These are phyloP conservation scores for Phalanger gymnotis DNA, from an alignment of 2,797 vertebrate species.

Conservation along the genomic window DNA sequence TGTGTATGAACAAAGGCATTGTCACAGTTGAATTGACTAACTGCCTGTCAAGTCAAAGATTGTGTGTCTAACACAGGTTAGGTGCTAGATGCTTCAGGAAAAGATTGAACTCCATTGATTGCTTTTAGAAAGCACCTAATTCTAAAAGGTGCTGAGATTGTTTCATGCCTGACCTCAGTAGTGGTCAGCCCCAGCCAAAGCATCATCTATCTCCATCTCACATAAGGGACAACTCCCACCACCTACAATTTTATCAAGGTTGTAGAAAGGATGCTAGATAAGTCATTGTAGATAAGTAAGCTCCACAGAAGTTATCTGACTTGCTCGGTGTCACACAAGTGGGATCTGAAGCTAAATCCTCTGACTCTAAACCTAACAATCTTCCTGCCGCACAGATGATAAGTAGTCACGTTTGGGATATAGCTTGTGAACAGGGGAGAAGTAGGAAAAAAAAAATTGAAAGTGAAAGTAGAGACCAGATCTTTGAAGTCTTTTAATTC, in stretches of 20 bases:
- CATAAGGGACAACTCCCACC: not conserved
- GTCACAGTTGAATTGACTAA: slow-evolving; percentile 37
- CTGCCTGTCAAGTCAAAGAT: slow-evolving; percentile 45
- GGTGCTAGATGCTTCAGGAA: slow-evolving; percentile 25
- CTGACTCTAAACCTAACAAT: not conserved
- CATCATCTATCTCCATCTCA: slow-evolving; percentile 9
- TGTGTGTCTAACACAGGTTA: slow-evolving; percentile 19
- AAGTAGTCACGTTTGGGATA: not conserved
- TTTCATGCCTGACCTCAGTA: slow-evolving; percentile 19
- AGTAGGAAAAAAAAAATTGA: not conserved
- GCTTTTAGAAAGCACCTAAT: slow-evolving; percentile 30
- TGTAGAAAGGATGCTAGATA: not conserved
- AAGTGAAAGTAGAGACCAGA: not conserved
- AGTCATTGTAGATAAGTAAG: not conserved
- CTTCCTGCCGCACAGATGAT: not conserved
- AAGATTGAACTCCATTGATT: slow-evolving; percentile 2
- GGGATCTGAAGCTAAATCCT: not conserved
- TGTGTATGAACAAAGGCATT: slow-evolving; percentile 33
- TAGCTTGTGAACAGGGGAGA: not conserved
- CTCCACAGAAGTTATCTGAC: not conserved
- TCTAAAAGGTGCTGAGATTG: slow-evolving; percentile 9
- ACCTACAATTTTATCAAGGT: not conserved
- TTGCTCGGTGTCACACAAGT: not conserved
- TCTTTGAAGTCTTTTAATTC: not conserved
- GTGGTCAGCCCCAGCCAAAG: slow-evolving; percentile 40